Evolutionary conservation across 2,888 invertebrate species (phyloP).

Genomic region (Ecliptopera silaceata): DNA sequence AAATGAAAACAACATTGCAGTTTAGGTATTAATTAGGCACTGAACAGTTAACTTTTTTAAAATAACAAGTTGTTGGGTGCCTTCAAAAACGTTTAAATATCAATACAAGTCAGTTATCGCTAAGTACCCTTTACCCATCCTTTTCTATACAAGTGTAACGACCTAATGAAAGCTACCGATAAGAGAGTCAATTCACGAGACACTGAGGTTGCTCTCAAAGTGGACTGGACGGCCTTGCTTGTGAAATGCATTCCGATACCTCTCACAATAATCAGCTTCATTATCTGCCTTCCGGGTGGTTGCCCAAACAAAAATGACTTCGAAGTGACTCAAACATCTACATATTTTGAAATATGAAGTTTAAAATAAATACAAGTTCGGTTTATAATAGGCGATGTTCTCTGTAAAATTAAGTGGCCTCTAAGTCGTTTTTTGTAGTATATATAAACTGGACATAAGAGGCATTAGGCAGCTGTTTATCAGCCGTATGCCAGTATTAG

Average conservation of each 20-base stretch:
- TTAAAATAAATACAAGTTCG: no score
- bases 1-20: no score
- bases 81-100: background rate
- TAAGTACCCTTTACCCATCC: slow-evolving; percentile 17
- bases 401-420: background rate
- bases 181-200: slow-evolving; percentile 16
- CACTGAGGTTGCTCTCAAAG: slow-evolving; percentile 30
- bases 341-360: no score
- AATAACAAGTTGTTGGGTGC: background rate
- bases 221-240: slow-evolving; percentile 27
- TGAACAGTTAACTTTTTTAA: no score
- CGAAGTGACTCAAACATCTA: background rate
- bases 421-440: background rate
- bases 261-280: no score
- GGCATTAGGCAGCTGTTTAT: slow-evolving; percentile 23
- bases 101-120: background rate
- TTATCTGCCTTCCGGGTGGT: slow-evolving; percentile 10
- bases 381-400: no score
- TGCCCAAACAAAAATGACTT: background rate
- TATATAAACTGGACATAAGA: slow-evolving; percentile 14
- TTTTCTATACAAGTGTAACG: slow-evolving; percentile 19
- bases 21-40: no score
- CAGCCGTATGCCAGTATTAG: slow-evolving; percentile 20
- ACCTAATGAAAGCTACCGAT: slow-evolving; percentile 21
- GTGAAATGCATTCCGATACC: slow-evolving; percentile 29